Base-by-base conservation (phyloP, 2,888 invertebrate species). In the Meiosimyza platycephala region DNA sequence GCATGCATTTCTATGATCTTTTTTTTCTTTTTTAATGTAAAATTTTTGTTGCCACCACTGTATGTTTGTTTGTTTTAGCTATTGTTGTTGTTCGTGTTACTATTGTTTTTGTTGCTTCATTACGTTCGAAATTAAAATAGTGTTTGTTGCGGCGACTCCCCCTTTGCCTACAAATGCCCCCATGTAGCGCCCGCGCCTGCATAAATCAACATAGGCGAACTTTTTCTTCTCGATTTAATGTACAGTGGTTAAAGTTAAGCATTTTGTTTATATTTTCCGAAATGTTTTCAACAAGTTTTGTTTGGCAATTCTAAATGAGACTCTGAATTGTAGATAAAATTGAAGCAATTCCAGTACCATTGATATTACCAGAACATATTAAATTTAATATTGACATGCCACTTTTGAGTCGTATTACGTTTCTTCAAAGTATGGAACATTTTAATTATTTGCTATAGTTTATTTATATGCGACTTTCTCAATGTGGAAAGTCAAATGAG, bases 61-160 rank as follows among this genome's bases (percentile, higher is more conserved):
- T 65, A 16, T 54, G 22, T 67, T 52, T 50, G 13, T 18, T 60
- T 51, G 65, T 67, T 74, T 54, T 57, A 65, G n/a, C 28, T 66
- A 28, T 73, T 72, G 64, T 71, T 71, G 66, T 66, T 62, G 50
- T 65, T 64, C 51, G 48, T 54, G 51, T 22, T 40, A 9, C 40
- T 40, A 40, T 65, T 40, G 50, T 62, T 64, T 50, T 66, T 72
- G 62, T 18, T 73, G 78, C 64, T 77, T 76, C 72, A 75, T 78
- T 71, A 64, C 75, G 74, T 73, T 76, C 74, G 71, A 77, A 79
- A 74, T 73, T 68, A 74, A 76, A 74, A 72, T 70, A 74, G 59
- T 75, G 78, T 65, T 76, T 76, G 75, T 73, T 60, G 64, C 22
- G 69, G 55, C 71, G 69, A 73, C 40, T 40, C 40, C 40, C 40